Conservation (phyloP, 2,888 invertebrate genomes). For the Orthosia cruda region DNA sequence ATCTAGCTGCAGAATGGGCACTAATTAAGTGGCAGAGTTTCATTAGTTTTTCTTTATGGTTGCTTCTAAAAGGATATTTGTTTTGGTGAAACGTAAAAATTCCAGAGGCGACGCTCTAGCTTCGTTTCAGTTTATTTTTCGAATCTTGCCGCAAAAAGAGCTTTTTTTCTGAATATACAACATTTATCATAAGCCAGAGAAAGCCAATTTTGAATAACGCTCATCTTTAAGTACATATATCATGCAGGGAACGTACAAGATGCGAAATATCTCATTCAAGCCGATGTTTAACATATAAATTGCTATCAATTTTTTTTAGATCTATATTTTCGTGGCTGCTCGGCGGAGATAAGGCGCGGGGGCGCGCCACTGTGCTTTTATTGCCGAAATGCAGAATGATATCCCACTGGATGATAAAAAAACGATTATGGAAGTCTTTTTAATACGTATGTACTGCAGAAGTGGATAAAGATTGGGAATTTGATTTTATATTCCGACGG, state of each 20-base stretch:
- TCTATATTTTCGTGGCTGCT: slow-evolving; percentile 86
- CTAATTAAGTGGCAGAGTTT: slow-evolving; percentile 2
- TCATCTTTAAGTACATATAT: slow-evolving; percentile 72
- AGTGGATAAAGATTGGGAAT: slow-evolving; percentile 65
- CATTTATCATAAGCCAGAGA: slow-evolving; percentile 61
- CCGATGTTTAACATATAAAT: slow-evolving; percentile 90
- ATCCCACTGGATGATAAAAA: slow-evolving; percentile 78
- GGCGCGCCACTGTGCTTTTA: slow-evolving; percentile 79
- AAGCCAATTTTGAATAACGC: slow-evolving; percentile 66
- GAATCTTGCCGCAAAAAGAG: neutral
- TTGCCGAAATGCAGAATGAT: slow-evolving; percentile 81
- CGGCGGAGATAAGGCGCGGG: slow-evolving; percentile 80
- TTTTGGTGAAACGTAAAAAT: slow-evolving; percentile 13
- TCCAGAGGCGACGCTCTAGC: neutral
- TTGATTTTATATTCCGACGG: slow-evolving; percentile 53
- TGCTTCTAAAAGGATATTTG: neutral
- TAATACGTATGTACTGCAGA: slow-evolving; percentile 65
- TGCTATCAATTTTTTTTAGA: slow-evolving; percentile 88
- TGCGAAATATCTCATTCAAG: slow-evolving; percentile 85
- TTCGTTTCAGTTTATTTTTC: slow-evolving; percentile 10
- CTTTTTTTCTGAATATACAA: slow-evolving; percentile 22
- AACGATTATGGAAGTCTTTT: slow-evolving; percentile 72
- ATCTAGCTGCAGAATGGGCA: slow-evolving; percentile 2
- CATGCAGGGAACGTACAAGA: slow-evolving; percentile 78
- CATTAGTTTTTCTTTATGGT: neutral